Evolutionary conservation across 2,797 vertebrate species (phyloP), one percentile per base, ranked within the genome.

Genomic region (Chaunax sp.): DNA sequence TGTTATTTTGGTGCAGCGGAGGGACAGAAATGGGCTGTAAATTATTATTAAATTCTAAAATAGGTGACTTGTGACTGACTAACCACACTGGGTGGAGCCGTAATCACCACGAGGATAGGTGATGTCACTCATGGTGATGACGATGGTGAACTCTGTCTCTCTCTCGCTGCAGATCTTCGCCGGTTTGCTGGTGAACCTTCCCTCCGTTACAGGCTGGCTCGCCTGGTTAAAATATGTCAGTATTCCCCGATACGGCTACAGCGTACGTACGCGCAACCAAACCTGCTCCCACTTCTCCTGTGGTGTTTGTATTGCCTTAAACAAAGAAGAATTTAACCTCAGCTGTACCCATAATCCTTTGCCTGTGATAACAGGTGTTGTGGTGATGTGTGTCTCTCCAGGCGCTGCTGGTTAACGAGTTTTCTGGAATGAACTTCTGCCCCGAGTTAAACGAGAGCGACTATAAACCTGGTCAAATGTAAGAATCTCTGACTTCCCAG

Each of bases 51-150:
- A 43, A 43, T 18, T 5, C 16, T 43, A 5, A 43, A 9, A 3
- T 19, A 12, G 6, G 40, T 41, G 10, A 22, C 3, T 2, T 46
- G 19, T 9, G 11, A 12, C 2, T 5, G 33, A 5, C 33, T 9
- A 5, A 12, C 33, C 33, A n/a, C n/a, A n/a, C n/a, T n/a, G n/a
- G n/a, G n/a, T n/a, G n/a, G n/a, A n/a, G n/a, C n/a, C n/a, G n/a
- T n/a, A n/a, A n/a, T n/a, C n/a, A n/a, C n/a, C n/a, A n/a, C n/a
- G n/a, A n/a, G n/a, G n/a, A n/a, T n/a, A n/a, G n/a, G n/a, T n/a
- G n/a, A n/a, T n/a, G n/a, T n/a, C n/a, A n/a, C n/a, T 97, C 77
- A 98, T 98, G 97, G 97, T 96, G 93, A 97, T 98, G 45, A 77
- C 2, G 97, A 97, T 96, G 93, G 97, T 98, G 45, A 77, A 1